Base-by-base conservation (phyloP, 1,140 invertebrate species). In the Scaptomyza montana region DNA sequence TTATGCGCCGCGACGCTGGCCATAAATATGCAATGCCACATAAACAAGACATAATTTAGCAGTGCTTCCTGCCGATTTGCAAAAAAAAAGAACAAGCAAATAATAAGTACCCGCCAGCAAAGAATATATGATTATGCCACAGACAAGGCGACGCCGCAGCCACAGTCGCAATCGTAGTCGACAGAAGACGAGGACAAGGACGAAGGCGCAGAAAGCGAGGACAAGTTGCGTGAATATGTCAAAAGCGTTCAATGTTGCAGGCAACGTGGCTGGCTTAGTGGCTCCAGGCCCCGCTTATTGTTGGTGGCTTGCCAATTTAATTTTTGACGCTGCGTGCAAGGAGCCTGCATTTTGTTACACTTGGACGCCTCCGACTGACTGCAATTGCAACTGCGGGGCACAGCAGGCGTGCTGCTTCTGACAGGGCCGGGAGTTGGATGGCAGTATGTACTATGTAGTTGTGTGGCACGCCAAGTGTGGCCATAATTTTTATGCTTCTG, bases 1-100 rank as follows among this genome's bases (percentile, higher is more conserved):
- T 86, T 82, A 77, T 79, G 64, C 75, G 64, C 62, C 82, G 82
- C 53, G 50, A 68, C 50, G 47, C 59, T 61, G 82, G 80, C 54
- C 82, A 86, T 86, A 86, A 86, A 86, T 86, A 86, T 86, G 82
- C 84, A 80, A 62, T 89, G 84, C 78, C 86, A 89, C 80, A 89
- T 89, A 89, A 89, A 89, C 85, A 89, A 89, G 80, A 89, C 85
- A 89, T 89, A 89, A 89, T 89, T 89, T 89, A 89, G 80, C 70
- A 71, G 82, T 51, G 69, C 80, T 89, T 89, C 85, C 80, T 85
- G 86, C 85, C 77, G 78, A 85, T 81, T 90, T 89, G 80, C 86
- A 89, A 89, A 85, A 67, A n/a, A 79, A 67, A 57, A 55, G 82
- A 77, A 81, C 63, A 82, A 77, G 75, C 65, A 89, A 87, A 89